phyloP scores from a whole-genome alignment of 1,140 invertebrate species.

The Diplogasteroides magnus region DNA sequence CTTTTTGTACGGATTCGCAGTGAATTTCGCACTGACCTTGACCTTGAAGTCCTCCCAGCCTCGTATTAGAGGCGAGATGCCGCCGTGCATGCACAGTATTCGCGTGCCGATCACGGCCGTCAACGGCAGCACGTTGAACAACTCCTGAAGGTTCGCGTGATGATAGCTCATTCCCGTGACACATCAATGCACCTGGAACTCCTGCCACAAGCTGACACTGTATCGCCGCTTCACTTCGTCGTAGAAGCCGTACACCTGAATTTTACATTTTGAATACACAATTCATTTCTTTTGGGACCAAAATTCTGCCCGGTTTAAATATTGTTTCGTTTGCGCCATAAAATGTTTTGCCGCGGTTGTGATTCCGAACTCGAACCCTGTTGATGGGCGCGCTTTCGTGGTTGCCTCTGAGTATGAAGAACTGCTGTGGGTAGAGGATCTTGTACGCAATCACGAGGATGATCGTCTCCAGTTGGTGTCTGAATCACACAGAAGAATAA shows the following conservation, averaged over 20 bases:
- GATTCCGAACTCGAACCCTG: conserved; percentile 55
- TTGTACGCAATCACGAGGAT: conserved; percentile 64
- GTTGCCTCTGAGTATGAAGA: conserved; percentile 65
- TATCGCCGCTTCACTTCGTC: conserved; percentile 60
- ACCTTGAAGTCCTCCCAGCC: conserved; percentile 58
- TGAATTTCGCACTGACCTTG: conserved; percentile 29
- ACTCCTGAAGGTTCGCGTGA: conserved; percentile 19
- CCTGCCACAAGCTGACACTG: conserved; percentile 60
- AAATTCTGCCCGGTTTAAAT: no score
- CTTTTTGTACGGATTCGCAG: conserved; percentile 23
- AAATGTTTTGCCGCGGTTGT: no score
- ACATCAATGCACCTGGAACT: conserved; percentile 44
- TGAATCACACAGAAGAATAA: no score
- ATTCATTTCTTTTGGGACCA: no score
- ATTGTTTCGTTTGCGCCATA: no score
- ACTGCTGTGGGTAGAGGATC: conserved; percentile 65
- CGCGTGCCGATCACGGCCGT: conserved; percentile 22
- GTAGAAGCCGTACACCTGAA: conserved; percentile 63
- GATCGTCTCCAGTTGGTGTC: conserved; percentile 56
- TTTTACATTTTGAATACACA: no score
- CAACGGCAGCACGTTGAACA: conserved; percentile 33
- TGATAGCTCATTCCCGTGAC: conserved; percentile 16
- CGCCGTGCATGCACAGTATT: conserved; percentile 35
- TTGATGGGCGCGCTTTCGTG: conserved; percentile 67
- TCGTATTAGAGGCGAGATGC: conserved; percentile 68